Conservation (phyloP, 2,888 invertebrate genomes). For the Zootermopsis nevadensis region DNA sequence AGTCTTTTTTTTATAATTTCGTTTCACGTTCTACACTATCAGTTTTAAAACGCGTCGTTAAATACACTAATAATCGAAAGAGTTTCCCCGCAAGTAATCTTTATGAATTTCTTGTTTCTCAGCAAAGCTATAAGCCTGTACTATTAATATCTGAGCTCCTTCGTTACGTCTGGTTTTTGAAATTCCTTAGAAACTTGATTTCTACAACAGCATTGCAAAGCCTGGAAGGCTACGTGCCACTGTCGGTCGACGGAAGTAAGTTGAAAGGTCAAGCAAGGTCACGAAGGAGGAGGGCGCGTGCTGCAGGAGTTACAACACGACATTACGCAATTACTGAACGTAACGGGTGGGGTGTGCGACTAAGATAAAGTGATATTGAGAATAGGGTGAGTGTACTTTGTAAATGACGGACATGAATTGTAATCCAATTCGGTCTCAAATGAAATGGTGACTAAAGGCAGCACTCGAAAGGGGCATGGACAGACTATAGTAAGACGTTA, state of each 20-base stretch:
- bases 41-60: no score
- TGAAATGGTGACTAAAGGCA: not conserved
- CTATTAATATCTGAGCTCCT: no score
- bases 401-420: not conserved
- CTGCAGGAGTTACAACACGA: conserved; percentile 9
- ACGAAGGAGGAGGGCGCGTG: not conserved
- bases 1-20: no score
- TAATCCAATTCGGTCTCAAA: conserved; percentile 8
- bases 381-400: not conserved
- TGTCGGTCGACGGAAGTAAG: not conserved
- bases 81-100: no score
- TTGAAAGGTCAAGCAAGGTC: conserved; percentile 35
- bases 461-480: not conserved
- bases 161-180: no score
- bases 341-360: not conserved
- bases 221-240: not conserved
- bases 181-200: no score
- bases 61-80: no score
- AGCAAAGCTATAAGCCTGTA: no score
- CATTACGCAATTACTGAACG: not conserved
- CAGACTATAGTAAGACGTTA: no score
- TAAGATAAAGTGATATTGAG: conserved; percentile 28
- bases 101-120: no score
- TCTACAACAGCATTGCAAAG: no score
- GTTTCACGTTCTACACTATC: no score